phyloP scores from a whole-genome alignment of 2,113 vertebrate species.

The Nyctereutes procyonoides region DNA sequence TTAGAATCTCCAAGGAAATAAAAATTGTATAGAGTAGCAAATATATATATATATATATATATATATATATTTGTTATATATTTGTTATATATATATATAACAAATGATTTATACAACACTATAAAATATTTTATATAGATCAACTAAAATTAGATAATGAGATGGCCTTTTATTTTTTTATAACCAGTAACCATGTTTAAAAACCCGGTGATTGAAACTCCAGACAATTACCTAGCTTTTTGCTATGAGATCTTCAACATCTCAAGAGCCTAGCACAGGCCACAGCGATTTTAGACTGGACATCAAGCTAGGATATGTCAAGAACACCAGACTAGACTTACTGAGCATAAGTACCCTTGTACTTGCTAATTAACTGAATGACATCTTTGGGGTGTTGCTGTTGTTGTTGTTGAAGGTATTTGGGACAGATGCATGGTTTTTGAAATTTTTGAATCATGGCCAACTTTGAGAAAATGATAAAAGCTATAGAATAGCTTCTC shows the following conservation, averaged over 20 bases:
- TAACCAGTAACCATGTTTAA: background rate
- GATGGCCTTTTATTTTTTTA: constrained; percentile 4
- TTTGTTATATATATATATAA: background rate
- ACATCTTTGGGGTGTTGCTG: background rate
- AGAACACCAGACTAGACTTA: background rate
- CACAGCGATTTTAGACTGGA: background rate
- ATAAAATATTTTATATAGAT: background rate
- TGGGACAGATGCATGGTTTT: background rate
- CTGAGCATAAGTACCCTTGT: background rate
- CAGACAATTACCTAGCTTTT: background rate
- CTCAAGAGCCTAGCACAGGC: background rate
- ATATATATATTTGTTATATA: background rate
- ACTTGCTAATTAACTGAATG: background rate
- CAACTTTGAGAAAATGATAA: constrained; percentile 11
- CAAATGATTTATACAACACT: background rate
- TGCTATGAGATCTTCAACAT: background rate
- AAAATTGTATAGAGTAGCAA: background rate
- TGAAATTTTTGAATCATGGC: background rate
- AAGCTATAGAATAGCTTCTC: background rate
- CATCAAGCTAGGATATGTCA: background rate
- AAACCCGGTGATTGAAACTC: background rate
- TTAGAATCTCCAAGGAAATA: background rate
- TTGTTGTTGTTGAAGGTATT: background rate
- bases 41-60: background rate
- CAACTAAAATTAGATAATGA: background rate